These are phyloP conservation scores for Connochaetes taurinus DNA, from an alignment of 2,113 vertebrate species.

Conservation along the genomic window DNA sequence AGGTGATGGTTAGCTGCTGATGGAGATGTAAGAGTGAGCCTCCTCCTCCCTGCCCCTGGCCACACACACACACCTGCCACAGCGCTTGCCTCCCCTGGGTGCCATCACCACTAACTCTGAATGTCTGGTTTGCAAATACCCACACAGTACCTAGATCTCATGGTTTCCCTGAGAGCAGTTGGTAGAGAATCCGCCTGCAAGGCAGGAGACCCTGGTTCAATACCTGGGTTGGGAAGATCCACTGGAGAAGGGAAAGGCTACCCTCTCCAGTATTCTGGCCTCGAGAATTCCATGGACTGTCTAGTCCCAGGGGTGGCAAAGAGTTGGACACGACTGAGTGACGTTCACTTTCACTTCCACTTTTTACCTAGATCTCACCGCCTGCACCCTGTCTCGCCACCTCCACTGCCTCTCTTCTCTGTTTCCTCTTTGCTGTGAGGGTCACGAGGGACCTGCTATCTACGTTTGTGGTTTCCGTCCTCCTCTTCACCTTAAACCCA, in stretches of 20 bases:
- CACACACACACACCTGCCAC: neutral
- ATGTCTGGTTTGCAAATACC: neutral
- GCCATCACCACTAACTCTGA: neutral
- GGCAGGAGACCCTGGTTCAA: neutral
- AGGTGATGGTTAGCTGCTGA: neutral
- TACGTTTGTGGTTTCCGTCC: neutral
- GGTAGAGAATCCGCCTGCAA: neutral
- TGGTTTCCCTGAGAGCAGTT: neutral
- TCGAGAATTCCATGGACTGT: neutral
- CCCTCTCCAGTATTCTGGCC: neutral
- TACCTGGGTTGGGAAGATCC: neutral
- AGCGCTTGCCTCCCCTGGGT: neutral
- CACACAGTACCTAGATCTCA: neutral
- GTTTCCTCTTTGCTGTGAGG: neutral
- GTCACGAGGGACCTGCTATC: neutral
- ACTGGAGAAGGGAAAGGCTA: neutral
- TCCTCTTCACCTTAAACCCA: neutral
- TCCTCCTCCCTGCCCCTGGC: neutral
- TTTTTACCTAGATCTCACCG: neutral
- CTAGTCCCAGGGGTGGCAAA: neutral
- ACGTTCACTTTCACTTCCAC: neutral
- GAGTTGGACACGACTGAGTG: neutral
- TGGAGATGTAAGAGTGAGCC: neutral
- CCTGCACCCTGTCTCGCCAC: neutral
- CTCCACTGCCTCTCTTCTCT: too few relatives aligned